Evolutionary conservation across 2,113 vertebrate genomes (phyloP).

Genomic region (Acanthisitta chloris): DNA sequence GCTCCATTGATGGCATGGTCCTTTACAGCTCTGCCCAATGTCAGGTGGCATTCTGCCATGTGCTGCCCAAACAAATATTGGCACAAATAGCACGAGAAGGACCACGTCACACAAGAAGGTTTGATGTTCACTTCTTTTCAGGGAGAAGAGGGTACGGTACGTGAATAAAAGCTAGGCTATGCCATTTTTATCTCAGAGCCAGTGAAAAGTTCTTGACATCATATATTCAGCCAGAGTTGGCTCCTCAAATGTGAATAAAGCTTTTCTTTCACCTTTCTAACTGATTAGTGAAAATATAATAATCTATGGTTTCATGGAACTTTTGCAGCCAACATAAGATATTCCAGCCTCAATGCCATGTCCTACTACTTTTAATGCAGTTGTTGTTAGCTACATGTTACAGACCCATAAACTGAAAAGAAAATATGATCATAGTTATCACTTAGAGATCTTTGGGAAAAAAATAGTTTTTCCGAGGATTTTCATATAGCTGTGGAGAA

Average conservation of each 20-base stretch:
- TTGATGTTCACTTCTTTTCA: background rate
- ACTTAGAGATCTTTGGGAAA: background rate
- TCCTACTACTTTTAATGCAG: background rate
- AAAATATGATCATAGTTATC: background rate
- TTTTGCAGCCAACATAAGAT: background rate
- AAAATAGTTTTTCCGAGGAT: background rate
- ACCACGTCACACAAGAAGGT: background rate
- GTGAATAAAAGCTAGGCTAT: background rate
- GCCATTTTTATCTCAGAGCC: background rate
- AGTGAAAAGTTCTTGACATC: background rate
- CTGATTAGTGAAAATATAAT: background rate
- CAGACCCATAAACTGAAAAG: background rate
- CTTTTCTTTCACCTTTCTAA: background rate
- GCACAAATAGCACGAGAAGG: background rate
- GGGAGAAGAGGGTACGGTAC: fast-evolving
- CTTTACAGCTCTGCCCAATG: background rate
- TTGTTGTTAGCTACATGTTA: background rate
- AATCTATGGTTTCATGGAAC: background rate
- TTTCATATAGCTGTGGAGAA: background rate
- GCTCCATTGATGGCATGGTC: fast-evolving
- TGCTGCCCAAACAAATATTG: background rate
- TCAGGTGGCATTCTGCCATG: background rate
- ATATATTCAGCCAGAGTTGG: background rate
- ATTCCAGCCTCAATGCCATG: background rate
- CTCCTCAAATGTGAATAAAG: background rate